Percentiles rank a stretch among this genome's conserved stretches.
Evolutionary conservation across 2,113 vertebrate genomes (phyloP).

Genomic region (Phyllopteryx taeniolatus): DNA sequence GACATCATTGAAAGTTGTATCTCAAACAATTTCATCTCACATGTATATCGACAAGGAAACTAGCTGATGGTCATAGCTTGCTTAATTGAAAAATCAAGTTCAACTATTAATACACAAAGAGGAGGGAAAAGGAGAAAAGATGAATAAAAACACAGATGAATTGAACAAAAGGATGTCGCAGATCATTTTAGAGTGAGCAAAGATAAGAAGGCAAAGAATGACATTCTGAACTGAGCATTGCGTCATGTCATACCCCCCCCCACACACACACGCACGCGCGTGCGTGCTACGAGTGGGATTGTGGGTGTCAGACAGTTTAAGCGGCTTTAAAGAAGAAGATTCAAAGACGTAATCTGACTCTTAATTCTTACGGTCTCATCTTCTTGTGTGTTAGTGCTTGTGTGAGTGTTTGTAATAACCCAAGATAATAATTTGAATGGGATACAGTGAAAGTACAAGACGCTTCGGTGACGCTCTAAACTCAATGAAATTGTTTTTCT

Average conservation of each 20-base stretch:
- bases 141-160: not conserved
- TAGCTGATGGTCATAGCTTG: constrained; percentile 5
- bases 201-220: constrained; percentile 11
- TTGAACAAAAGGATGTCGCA: not conserved
- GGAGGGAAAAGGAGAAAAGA: not conserved
- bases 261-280: constrained; percentile 10
- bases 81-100: constrained; percentile 3
- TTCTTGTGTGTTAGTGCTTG: constrained; percentile 18
- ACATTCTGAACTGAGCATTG: constrained; percentile 47
- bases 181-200: not conserved
- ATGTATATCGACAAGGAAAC: not conserved
- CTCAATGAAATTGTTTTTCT: constrained; percentile 18
- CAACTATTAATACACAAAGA: not conserved
- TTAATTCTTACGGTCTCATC: constrained; percentile 40
- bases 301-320: constrained; percentile 52
- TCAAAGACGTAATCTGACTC: constrained; percentile 53
- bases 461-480: constrained; percentile 30
- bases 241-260: constrained; percentile 49
- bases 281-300: constrained; percentile 28
- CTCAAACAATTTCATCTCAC: not conserved
- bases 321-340: constrained; percentile 56
- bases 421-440: constrained; percentile 43
- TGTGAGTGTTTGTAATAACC: constrained; percentile 18
- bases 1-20: not conserved
- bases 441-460: constrained; percentile 30